Conservation (phyloP, 2,113 vertebrate genomes). For the Lepidothrix coronata region DNA sequence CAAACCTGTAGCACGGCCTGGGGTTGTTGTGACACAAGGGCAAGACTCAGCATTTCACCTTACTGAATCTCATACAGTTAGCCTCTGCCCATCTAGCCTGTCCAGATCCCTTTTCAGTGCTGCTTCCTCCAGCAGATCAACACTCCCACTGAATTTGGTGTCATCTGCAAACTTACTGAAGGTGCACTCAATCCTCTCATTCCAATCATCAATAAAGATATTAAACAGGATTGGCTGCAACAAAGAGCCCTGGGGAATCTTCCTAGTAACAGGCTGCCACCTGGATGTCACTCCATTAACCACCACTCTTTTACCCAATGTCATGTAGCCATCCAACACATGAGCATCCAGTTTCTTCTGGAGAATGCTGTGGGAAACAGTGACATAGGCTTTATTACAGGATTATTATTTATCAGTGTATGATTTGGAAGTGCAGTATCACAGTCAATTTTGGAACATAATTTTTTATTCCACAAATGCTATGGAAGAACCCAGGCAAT, state of each 20-base stretch:
- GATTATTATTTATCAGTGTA: neutral
- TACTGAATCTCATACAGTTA: neutral
- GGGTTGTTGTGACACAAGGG: no score
- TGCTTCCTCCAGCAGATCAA: neutral
- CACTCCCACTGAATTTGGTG: neutral
- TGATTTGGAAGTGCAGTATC: neutral
- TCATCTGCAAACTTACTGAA: neutral
- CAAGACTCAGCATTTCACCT: no score
- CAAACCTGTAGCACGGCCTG: neutral
- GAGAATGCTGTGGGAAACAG: neutral
- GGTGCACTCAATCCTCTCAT: neutral
- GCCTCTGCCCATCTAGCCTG: no score
- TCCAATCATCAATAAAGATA: neutral
- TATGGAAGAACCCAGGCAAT: neutral
- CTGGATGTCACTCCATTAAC: neutral
- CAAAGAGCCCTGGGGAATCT: neutral
- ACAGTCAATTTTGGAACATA: neutral
- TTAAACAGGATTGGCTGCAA: neutral
- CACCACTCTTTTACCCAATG: neutral
- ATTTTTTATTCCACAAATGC: neutral
- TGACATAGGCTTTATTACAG: neutral
- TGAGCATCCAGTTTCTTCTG: neutral
- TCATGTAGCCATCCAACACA: neutral
- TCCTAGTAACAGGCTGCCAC: neutral
- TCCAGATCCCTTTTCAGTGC: no score